Percentiles rank a stretch among this genome's conserved stretches.
These are phyloP conservation scores for Hirundo rustica DNA, from an alignment of 2,797 vertebrate species.

Conservation along the genomic window DNA sequence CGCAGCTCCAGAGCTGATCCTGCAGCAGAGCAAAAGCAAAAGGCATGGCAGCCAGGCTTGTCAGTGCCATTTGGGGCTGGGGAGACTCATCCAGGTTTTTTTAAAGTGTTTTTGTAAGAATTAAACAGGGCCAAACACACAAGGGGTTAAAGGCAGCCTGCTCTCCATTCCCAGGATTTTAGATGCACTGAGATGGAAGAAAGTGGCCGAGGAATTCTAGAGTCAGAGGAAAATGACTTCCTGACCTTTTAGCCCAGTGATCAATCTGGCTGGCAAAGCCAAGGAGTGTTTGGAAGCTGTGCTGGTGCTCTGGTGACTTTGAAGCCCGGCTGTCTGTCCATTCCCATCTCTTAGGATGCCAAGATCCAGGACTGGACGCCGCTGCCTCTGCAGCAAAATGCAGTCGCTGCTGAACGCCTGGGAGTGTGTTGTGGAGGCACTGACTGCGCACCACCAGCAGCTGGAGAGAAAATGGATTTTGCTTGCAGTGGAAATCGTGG, in stretches of 20 bases:
- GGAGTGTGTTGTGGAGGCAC: not conserved
- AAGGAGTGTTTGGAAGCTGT: not conserved
- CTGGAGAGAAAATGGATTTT: not conserved
- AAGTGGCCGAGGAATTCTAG: slow-evolving; percentile 5
- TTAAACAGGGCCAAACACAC: not conserved
- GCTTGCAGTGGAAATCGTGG: not conserved
- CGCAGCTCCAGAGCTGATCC: not conserved
- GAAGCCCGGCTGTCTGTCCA: not conserved
- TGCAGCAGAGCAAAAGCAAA: not conserved
- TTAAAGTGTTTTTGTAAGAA: not conserved
- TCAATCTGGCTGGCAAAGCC: not conserved
- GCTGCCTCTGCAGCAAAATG: slow-evolving; percentile 21
- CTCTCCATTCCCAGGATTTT: not conserved
- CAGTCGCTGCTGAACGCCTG: not conserved
- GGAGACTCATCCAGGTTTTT: not conserved
- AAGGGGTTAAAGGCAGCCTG: not conserved
- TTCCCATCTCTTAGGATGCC: not conserved
- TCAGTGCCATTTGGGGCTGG: not conserved
- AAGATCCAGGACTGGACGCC: fast-evolving
- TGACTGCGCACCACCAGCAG: not conserved
- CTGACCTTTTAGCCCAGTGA: slow-evolving; percentile 14
- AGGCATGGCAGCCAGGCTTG: not conserved
- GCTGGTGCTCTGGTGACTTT: not conserved
- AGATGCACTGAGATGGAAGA: not conserved
- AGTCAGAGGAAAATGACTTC: slow-evolving; percentile 4